Conservation (phyloP, 1,140 invertebrate genomes). For the Hormaphis cornu region DNA sequence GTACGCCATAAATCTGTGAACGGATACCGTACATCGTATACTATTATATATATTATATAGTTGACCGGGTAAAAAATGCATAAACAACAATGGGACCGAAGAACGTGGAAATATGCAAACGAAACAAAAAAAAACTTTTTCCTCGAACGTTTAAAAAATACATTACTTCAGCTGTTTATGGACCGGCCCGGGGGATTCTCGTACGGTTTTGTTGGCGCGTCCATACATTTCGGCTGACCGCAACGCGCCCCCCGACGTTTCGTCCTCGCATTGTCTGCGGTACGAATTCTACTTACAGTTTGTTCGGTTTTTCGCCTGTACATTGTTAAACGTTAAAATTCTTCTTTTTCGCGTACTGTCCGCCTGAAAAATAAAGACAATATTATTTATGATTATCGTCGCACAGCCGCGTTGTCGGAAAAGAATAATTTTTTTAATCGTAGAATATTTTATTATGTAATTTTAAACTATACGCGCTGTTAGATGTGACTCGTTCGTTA, state of each 20-base stretch:
- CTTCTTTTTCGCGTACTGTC: too few relatives aligned
- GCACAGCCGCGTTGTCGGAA: too few relatives aligned
- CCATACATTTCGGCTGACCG: constrained; percentile 13
- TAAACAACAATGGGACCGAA: constrained; percentile 24
- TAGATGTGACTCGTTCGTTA: too few relatives aligned
- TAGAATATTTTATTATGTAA: too few relatives aligned
- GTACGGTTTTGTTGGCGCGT: constrained; percentile 1
- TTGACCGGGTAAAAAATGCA: constrained; percentile 20
- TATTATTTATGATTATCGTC: too few relatives aligned
- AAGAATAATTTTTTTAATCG: too few relatives aligned
- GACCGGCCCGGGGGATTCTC: neutral
- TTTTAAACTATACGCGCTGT: too few relatives aligned
- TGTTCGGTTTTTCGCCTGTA: neutral
- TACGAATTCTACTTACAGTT: neutral
- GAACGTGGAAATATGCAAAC: neutral
- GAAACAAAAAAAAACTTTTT: neutral
- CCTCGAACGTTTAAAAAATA: constrained; percentile 22
- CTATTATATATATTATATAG: too few relatives aligned
- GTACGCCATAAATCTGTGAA: too few relatives aligned
- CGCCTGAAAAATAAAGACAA: too few relatives aligned
- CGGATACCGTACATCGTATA: too few relatives aligned
- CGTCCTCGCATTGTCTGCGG: neutral
- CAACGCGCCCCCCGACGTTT: neutral
- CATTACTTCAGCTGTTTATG: constrained; percentile 12
- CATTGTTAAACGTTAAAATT: constrained; percentile 14